These are phyloP conservation scores for Sturmia bella DNA, from an alignment of 2,888 invertebrate species.

Conservation along the genomic window DNA sequence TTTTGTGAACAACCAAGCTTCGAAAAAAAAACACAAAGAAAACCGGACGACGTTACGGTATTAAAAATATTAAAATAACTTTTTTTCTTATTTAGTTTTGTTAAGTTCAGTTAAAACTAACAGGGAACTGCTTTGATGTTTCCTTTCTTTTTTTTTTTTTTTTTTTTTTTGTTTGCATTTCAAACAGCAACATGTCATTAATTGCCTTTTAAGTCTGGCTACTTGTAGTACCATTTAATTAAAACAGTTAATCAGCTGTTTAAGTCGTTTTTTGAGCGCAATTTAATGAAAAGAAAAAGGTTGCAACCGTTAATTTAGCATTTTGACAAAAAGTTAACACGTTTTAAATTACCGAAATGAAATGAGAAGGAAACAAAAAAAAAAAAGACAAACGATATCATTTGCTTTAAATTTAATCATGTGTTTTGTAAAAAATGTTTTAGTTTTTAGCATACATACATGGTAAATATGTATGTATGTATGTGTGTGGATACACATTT, in stretches of 20 bases:
- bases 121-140: background rate
- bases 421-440: slow-evolving; percentile 32
- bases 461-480: too few relatives aligned
- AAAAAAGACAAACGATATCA: slow-evolving; percentile 1
- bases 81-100: background rate
- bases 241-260: slow-evolving; percentile 63
- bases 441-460: slow-evolving; percentile 2
- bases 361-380: background rate
- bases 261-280: slow-evolving; percentile 12
- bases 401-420: slow-evolving; percentile 27
- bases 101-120: background rate
- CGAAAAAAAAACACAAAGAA: background rate
- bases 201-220: slow-evolving; percentile 59
- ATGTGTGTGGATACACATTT: background rate
- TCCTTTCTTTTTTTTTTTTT: slow-evolving; percentile 24
- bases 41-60: slow-evolving; percentile 6
- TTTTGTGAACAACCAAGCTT: slow-evolving; percentile 3
- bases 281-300: slow-evolving; percentile 6
- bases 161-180: background rate
- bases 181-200: slow-evolving; percentile 64
- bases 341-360: slow-evolving; percentile 27
- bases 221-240: slow-evolving; percentile 36
- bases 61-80: slow-evolving; percentile 18
- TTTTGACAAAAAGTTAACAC: slow-evolving; percentile 50
- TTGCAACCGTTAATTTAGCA: slow-evolving; percentile 49